These are phyloP conservation scores for Pelusios castaneus DNA, from an alignment of 2,113 vertebrate species.

Conservation along the genomic window DNA sequence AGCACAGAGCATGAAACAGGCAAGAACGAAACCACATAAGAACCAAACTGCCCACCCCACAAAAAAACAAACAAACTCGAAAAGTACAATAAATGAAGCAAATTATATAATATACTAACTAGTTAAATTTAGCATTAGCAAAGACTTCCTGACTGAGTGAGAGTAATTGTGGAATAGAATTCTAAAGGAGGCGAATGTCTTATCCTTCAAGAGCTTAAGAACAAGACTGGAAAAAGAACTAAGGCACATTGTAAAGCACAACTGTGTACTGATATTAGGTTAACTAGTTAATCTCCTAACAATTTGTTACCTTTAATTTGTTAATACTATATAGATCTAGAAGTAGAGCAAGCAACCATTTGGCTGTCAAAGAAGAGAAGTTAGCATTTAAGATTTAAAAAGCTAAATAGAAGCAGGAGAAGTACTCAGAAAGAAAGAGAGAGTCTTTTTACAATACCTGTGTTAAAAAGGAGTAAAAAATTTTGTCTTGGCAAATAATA, in stretches of 20 bases:
- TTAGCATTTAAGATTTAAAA: not conserved
- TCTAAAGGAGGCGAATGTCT: not conserved
- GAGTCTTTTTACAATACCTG: constrained; percentile 81
- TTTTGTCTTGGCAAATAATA: constrained; percentile 89
- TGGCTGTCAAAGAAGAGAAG: not conserved
- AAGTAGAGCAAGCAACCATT: not conserved
- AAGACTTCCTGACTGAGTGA: not conserved
- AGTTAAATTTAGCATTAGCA: not conserved
- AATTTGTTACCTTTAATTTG: not conserved
- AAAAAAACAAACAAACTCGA: accelerated
- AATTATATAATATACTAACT: not conserved
- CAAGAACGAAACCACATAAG: not conserved
- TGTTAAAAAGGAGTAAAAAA: constrained; percentile 91
- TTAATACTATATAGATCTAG: not conserved
- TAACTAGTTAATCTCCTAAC: not conserved
- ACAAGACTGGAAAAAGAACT: not conserved
- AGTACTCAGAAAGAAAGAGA: not conserved
- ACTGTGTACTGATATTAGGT: not conserved
- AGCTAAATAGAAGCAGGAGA: not conserved
- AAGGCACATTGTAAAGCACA: not conserved
- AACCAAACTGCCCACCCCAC: not conserved
- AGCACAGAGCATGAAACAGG: not conserved
- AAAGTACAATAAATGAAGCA: not conserved
- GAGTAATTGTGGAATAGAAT: not conserved
- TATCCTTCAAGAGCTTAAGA: not conserved